phyloP scores from a whole-genome alignment of 2,797 vertebrate species.

The Pseudochirops cupreus region DNA sequence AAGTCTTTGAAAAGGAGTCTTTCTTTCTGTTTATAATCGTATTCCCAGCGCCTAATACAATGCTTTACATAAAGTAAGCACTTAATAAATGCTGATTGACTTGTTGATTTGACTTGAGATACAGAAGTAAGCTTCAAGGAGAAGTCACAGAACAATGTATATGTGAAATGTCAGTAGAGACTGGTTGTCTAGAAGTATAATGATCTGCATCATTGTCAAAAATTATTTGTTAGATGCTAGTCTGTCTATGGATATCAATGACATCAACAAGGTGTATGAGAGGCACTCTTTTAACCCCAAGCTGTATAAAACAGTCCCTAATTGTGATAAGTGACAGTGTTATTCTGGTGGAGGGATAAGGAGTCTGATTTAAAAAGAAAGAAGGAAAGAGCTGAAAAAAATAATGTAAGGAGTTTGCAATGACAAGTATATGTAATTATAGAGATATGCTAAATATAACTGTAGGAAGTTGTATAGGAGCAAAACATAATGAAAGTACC shows the following conservation, averaged over 20 bases:
- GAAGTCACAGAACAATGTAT: constrained; percentile 2
- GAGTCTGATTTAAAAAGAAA: constrained; percentile 25
- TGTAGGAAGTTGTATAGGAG: constrained; percentile 16
- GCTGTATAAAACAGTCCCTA: not conserved
- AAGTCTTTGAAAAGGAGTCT: not conserved
- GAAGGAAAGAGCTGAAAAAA: constrained; percentile 7
- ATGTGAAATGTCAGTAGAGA: constrained; percentile 12
- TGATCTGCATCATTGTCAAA: constrained; percentile 9
- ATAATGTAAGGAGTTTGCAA: not conserved
- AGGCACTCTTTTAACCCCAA: constrained; percentile 1
- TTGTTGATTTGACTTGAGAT: not conserved
- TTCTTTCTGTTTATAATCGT: not conserved
- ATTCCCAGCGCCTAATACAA: not conserved
- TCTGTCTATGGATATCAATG: not conserved
- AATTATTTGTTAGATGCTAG: not conserved
- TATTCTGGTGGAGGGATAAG: not conserved
- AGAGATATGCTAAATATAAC: constrained; percentile 27
- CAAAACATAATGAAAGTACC: constrained; percentile 17
- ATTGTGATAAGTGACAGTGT: constrained; percentile 17
- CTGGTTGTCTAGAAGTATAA: constrained; percentile 17
- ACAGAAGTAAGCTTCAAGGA: constrained; percentile 1
- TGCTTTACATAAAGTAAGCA: not conserved
- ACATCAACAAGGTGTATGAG: not conserved
- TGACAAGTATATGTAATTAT: not conserved
- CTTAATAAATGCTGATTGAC: not conserved